Evolutionary conservation across 1,140 invertebrate species (phyloP), one percentile per base, ranked within the genome.

Genomic region (Myzus persicae): DNA sequence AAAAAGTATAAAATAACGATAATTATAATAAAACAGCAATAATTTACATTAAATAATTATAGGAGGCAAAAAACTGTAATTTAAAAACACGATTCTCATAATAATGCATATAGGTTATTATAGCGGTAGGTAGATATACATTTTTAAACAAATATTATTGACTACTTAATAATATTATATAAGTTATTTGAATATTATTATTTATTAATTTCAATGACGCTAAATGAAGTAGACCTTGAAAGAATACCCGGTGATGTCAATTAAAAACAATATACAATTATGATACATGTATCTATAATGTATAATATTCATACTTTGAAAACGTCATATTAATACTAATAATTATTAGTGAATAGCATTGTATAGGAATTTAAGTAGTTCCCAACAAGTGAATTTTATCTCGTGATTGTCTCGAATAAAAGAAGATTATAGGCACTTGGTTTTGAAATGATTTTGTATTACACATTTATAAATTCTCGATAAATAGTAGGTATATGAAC

Each of bases 101-200:
- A 81, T 81, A 82, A 92, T 82, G 76, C 42, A 38, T 76, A 22
- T n/a, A 76, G 59, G n/a, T 76, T 76, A n/a, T 76, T 76, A 76
- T 76, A 76, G 59, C 59, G 31, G 31, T 76, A 76, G 31, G 8
- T 92, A 92, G 31, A 20, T 81, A 82, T 92, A 82, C 44, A 82
- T 92, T 81, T 51, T 93, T 51, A 51, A 93, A 93, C 81, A 85
- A 84, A 93, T 93, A 93, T 84, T 93, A 82, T 93, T 93, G 81
- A 85, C 76, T 48, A 82, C 38, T 36, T 42, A 76, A 20, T 26
- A 59, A 24, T 31, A 59, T 26, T 85, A 20, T 85, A 44, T 42
- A 90, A 90, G 87, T 90, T 40, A 90, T 90, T 90, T 67, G 38
- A 90, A 90, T 90, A 67, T 67, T 90, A 90, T 51, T 51, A 51